Base-by-base conservation (phyloP, 1,140 invertebrate species). In the Sinella curviseta region DNA sequence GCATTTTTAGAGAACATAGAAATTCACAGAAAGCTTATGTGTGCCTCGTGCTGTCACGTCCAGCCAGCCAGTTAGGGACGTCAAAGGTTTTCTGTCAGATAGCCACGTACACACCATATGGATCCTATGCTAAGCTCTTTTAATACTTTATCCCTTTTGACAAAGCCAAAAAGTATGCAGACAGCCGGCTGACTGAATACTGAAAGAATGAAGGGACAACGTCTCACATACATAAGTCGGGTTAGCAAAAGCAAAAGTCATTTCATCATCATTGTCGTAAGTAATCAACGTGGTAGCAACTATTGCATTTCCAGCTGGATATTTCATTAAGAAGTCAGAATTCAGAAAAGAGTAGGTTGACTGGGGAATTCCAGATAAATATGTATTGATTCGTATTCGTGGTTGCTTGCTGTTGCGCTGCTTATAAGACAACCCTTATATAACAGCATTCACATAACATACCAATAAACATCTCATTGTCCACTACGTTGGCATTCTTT, bases 321-420 rank as follows among this genome's bases (percentile, higher is more conserved):
- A 26, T 60, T 60, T 60, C 57, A 60, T 60, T 60, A 60, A 60
- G 57, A 60, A 60, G 57, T 60, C 57, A 60, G 57, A 60, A 60
- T 48, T 48, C 39, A 48, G 20, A 12, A 48, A 60, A n/a, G 24
- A n/a, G 8, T 60, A 14, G 3, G 8, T 48, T 12, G 39, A 8
- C 8, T 48, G 8, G 39, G 39, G 39, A 48, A 48, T 48, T 48
- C 39, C 39, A 48, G 39, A 48, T 20, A 48, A 48, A 48, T 48
- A 48, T n/a, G n/a, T 60, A 60, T 26, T 60, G 57, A 60, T 60
- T 60, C 24, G 8, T 26, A n/a, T 60, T 17, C 57, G 20, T n/a
- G n/a, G n/a, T n/a, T n/a, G n/a, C n/a, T n/a, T n/a, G n/a, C n/a
- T n/a, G n/a, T n/a, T n/a, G n/a, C n/a, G n/a, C n/a, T n/a, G n/a